Conservation (phyloP, 2,888 invertebrate species). For the Pseudoips prasinana region DNA sequence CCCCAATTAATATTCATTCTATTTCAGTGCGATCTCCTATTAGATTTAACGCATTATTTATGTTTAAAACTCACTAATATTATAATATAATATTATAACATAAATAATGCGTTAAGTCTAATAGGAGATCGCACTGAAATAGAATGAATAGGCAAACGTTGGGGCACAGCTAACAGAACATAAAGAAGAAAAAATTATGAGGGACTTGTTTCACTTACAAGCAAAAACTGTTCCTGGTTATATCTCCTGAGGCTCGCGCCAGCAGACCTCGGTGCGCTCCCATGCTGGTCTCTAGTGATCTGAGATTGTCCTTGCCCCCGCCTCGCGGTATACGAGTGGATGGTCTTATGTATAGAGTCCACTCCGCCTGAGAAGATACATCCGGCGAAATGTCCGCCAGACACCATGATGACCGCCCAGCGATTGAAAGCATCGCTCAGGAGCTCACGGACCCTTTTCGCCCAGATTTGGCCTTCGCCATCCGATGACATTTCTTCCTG, state of each 20-base stretch:
- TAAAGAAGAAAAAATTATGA: no score
- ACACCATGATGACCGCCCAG: slow-evolving; percentile 91
- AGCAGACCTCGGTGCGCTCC: slow-evolving; percentile 88
- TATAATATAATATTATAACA: no score
- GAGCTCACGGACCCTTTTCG: slow-evolving; percentile 57
- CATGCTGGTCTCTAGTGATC: slow-evolving; percentile 82
- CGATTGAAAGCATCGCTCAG: slow-evolving; percentile 65
- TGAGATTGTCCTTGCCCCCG: slow-evolving; percentile 93
- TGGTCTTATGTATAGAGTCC: slow-evolving; percentile 87
- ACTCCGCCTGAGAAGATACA: slow-evolving; percentile 67
- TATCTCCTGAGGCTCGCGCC: slow-evolving; percentile 90
- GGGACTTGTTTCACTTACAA: no score
- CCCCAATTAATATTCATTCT: no score
- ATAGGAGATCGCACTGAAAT: no score
- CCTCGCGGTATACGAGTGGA: slow-evolving; percentile 92
- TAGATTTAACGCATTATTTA: no score
- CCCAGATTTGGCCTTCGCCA: slow-evolving; percentile 68
- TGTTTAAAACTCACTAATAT: no score
- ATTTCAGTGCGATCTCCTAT: no score
- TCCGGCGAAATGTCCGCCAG: slow-evolving; percentile 85
- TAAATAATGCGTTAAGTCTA: no score
- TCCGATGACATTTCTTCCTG: slow-evolving; percentile 77
- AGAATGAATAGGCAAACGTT: no score
- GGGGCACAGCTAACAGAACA: no score
- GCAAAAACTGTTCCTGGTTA: slow-evolving; percentile 88